Conservation (phyloP, 2,797 vertebrate genomes). For the Urosaurus nigricauda region DNA sequence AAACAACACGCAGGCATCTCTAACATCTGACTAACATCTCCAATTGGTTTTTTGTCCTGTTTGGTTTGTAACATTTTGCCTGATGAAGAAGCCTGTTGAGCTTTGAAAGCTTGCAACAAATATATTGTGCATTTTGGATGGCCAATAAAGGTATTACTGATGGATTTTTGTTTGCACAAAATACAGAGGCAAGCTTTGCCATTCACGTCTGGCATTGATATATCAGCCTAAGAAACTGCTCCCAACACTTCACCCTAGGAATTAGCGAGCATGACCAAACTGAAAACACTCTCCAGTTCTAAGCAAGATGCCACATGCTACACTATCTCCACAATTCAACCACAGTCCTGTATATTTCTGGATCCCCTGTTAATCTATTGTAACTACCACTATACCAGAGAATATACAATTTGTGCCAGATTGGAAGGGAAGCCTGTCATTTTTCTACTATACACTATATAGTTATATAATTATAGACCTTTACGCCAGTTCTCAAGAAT, state of each 20-base stretch:
- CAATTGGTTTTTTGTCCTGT: too few species aligned
- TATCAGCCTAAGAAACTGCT: background rate
- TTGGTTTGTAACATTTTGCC: too few species aligned
- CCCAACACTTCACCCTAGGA: background rate
- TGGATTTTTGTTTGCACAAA: too few species aligned
- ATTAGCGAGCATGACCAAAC: conserved; percentile 10
- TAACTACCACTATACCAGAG: background rate
- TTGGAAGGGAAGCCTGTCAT: conserved; percentile 49
- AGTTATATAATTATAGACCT: conserved; percentile 69
- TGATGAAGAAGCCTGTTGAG: too few species aligned
- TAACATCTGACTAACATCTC: too few species aligned
- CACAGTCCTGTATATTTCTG: conserved; percentile 13
- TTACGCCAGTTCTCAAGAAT: conserved; percentile 55
- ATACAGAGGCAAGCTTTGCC: too few species aligned
- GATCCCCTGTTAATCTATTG: conserved; percentile 2
- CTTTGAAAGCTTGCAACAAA: too few species aligned
- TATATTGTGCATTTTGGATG: too few species aligned
- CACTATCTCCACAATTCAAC: background rate
- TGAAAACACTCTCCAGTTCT: conserved; percentile 1
- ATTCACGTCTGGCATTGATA: background rate
- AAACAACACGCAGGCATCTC: too few species aligned
- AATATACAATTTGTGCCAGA: conserved; percentile 7
- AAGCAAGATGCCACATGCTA: conserved; percentile 7
- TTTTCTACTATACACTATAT: conserved; percentile 58
- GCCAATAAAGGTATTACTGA: too few species aligned